Conservation (phyloP, 2,797 vertebrate genomes). For the Gallinago stenura region DNA sequence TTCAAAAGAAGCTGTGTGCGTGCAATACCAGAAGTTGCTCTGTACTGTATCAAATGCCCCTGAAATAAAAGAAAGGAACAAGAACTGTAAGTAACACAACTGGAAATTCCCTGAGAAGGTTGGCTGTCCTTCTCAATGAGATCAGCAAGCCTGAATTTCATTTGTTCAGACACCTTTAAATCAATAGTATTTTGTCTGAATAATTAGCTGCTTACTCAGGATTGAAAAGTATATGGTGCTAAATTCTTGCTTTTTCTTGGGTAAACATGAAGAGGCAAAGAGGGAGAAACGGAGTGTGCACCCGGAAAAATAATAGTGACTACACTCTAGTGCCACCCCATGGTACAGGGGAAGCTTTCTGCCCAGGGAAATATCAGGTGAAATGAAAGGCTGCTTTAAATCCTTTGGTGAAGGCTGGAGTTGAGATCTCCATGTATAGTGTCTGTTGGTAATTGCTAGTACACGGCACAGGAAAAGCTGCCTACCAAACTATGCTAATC, state of each 20-base stretch:
- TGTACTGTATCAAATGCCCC: background rate
- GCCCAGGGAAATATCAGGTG: background rate
- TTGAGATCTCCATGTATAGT: background rate
- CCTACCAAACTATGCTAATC: background rate
- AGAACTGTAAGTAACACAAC: background rate
- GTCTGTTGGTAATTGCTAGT: background rate
- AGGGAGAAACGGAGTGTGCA: background rate
- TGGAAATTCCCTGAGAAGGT: background rate
- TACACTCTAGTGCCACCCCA: background rate
- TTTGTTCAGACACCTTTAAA: constrained; percentile 38
- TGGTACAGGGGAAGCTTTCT: background rate
- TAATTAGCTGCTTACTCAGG: constrained; percentile 44
- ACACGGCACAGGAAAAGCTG: background rate
- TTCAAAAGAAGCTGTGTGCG: background rate
- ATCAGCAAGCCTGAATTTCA: background rate
- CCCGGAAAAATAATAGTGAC: background rate
- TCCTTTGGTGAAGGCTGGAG: background rate
- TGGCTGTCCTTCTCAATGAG: constrained; percentile 34
- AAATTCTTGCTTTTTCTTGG: background rate
- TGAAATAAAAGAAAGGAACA: constrained; percentile 27
- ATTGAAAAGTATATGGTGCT: background rate
- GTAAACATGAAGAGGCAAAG: background rate
- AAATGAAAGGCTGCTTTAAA: background rate
- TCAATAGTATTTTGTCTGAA: constrained; percentile 55
- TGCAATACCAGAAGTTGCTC: background rate